Percentiles rank a stretch among this genome's conserved stretches.
Evolutionary conservation across 2,888 invertebrate species (phyloP).

Genomic region (Spodoptera picta): DNA sequence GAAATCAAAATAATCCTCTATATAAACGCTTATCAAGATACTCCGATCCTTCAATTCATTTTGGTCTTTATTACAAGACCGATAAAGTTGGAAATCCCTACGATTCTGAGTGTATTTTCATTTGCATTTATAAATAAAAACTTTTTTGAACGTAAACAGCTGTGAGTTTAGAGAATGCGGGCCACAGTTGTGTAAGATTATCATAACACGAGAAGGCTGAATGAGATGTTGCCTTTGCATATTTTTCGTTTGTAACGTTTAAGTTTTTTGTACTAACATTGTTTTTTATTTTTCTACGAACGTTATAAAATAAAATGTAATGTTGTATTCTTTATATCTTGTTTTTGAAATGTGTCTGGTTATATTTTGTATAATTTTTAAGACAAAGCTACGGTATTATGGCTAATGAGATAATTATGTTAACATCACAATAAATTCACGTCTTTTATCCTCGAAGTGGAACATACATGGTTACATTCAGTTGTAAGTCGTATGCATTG

Average conservation of each 20-base stretch:
- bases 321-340: not conserved
- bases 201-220: conserved; percentile 52
- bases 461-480: too few species aligned
- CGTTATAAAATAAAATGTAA: conserved; percentile 11
- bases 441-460: too few species aligned
- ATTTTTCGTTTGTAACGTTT: conserved; percentile 25
- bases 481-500: too few species aligned
- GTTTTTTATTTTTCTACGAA: conserved; percentile 19
- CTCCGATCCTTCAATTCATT: too few species aligned
- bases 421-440: too few species aligned
- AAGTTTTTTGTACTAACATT: conserved; percentile 26
- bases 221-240: conserved; percentile 45
- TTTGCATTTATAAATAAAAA: conserved; percentile 42
- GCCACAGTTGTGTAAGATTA: conserved; percentile 56
- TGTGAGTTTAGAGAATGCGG: conserved; percentile 44
- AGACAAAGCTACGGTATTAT: too few species aligned
- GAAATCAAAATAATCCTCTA: conserved; percentile 5
- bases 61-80: too few species aligned
- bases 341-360: too few species aligned
- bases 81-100: too few species aligned
- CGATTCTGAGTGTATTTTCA: conserved; percentile 15
- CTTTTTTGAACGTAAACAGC: conserved; percentile 40
- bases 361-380: too few species aligned
- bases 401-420: too few species aligned
- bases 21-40: too few species aligned